Evolutionary conservation across 2,113 vertebrate species (phyloP).

Genomic region (Xenopus borealis): DNA sequence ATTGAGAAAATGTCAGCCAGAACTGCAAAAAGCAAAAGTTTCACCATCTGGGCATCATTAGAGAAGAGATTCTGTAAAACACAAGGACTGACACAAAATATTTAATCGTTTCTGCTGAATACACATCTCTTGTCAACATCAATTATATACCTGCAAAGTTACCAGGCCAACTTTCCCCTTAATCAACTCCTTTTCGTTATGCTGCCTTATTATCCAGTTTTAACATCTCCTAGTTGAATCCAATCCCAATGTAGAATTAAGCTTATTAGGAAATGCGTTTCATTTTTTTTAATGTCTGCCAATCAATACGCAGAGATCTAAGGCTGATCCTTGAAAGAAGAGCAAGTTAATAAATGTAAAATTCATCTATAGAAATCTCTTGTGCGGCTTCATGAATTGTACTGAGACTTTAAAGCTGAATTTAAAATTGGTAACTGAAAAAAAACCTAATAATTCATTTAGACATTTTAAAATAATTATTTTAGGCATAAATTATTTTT

Average conservation of each 20-base stretch:
- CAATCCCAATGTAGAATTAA: background rate
- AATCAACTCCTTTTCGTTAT: background rate
- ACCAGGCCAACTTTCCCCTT: background rate
- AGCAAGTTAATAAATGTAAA: too few species aligned
- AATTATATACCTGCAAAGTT: background rate
- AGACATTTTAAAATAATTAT: too few species aligned
- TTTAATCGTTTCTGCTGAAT: slow-evolving; percentile 20
- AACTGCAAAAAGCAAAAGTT: slow-evolving; percentile 26
- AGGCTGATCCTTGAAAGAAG: too few species aligned
- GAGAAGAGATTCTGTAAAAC: slow-evolving; percentile 15
- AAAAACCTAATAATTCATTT: too few species aligned
- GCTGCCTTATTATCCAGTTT: background rate
- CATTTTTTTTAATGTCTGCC: background rate
- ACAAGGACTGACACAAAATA: slow-evolving; percentile 36
- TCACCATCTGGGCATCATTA: slow-evolving; percentile 39
- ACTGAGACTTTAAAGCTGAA: too few species aligned
- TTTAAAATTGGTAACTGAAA: too few species aligned
- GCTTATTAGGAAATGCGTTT: background rate
- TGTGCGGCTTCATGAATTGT: too few species aligned
- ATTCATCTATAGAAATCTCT: too few species aligned
- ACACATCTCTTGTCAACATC: slow-evolving; percentile 21
- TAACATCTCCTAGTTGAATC: background rate
- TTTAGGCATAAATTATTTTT: too few species aligned
- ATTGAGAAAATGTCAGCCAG: slow-evolving; percentile 25
- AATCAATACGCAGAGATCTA: too few species aligned